These are phyloP conservation scores for Lycodopsis pacificus DNA, from an alignment of 2,797 vertebrate species.

Conservation along the genomic window DNA sequence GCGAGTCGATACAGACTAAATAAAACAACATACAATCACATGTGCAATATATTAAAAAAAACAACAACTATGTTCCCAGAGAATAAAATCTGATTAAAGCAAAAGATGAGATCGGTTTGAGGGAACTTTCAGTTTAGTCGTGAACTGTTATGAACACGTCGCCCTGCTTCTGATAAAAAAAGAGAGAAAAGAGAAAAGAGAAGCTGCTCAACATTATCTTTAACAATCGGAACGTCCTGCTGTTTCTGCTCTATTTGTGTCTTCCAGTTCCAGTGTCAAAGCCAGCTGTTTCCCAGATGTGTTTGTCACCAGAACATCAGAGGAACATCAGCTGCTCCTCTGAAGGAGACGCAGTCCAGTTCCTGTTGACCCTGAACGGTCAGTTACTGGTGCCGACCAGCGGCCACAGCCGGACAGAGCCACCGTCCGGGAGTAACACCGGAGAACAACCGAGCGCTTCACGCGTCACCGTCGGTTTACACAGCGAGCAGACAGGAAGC, in stretches of 20 bases:
- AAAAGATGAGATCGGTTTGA: background rate
- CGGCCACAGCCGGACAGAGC: background rate
- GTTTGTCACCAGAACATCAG: conserved; percentile 21
- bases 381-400: background rate
- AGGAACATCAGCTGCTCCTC: conserved; percentile 40
- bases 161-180: too few species aligned
- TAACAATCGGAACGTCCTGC: background rate
- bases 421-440: background rate
- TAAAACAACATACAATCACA: too few species aligned
- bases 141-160: background rate
- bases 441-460: background rate
- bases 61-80: too few species aligned
- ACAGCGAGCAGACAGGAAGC: background rate
- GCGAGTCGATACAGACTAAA: too few species aligned
- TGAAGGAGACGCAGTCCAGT: conserved; percentile 10
- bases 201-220: background rate
- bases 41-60: too few species aligned
- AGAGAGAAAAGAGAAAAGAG: too few species aligned
- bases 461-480: background rate
- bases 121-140: background rate
- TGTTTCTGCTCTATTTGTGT: background rate
- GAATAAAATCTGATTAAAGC: too few species aligned
- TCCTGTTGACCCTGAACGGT: conserved; percentile 26
- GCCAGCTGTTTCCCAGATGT: conserved; percentile 37
- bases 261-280: conserved; percentile 39